Evolutionary conservation across 1,140 invertebrate species (phyloP), one percentile per base, ranked within the genome.

Genomic region (Microplitis mediator): DNA sequence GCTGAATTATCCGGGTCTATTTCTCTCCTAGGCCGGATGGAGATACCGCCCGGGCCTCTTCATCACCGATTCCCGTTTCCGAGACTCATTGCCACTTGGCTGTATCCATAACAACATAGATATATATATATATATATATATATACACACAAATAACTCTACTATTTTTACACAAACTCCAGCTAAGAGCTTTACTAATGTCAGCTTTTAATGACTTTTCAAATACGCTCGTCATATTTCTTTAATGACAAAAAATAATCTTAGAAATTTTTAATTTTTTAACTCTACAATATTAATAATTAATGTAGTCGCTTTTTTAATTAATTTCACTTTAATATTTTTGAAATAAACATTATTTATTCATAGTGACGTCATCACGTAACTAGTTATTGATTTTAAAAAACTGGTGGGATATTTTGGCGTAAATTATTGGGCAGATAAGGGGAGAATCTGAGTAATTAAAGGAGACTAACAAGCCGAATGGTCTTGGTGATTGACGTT

Each of bases 41-140:
- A 34, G 34, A 14, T 54, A 56, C 54, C 31, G 35, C 65, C 13
- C 5, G n/a, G 54, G 54, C 11, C 65, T 32, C 51, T 32, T 61
- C 23, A 16, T 61, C 23, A 31, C 58, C 14, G 16, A 16, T 45
- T 45, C 39, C 39, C 16, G 23, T n/a, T 14, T 3, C 34, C 51
- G 31, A n/a, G 54, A 67, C 71, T 61, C 34, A 69, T 69, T 73
- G 32, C 71, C 71, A 68, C 56, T 63, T 16, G 4, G 35, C 35
- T 45, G 16, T 50, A 61, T 66, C 58, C 56, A 32, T 31, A 68
- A 62, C 56, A 58, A 61, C 50, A 34, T 58, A 5, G 3, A 54
- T 72, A 58, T 50, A 61, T 61, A 52, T 64, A 34, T 63, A 58
- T 50, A 61, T 61, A 52, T 64, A 34, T 63, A n/a, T n/a, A n/a